Percentiles rank a stretch among this genome's conserved stretches.
Conservation (phyloP, 2,797 vertebrate species). For the Acanthurus leucopareius region DNA sequence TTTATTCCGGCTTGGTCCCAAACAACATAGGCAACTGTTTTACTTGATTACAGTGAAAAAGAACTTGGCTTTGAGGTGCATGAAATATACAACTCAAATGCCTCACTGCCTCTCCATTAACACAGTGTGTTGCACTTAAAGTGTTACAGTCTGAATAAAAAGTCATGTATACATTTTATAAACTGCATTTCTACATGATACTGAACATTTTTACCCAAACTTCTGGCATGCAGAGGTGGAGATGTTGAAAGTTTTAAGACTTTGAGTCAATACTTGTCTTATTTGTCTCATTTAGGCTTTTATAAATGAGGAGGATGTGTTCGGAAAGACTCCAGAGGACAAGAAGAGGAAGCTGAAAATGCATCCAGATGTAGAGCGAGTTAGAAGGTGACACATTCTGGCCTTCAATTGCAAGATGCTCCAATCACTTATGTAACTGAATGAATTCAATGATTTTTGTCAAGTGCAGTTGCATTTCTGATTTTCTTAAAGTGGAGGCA, state of each 20-base stretch:
- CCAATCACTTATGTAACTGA: background rate
- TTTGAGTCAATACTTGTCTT: background rate
- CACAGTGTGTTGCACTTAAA: background rate
- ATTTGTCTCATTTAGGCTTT: slow-evolving; percentile 82
- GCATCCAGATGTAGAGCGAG: slow-evolving; percentile 89
- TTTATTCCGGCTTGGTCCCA: background rate
- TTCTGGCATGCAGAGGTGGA: too few relatives aligned
- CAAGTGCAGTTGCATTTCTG: background rate
- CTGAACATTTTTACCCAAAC: too few relatives aligned
- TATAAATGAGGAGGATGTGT: slow-evolving; percentile 87
- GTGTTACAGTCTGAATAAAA: background rate
- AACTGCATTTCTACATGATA: too few relatives aligned
- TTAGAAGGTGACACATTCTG: slow-evolving; percentile 84
- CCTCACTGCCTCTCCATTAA: background rate
- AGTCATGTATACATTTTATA: background rate
- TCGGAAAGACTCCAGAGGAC: slow-evolving; percentile 76
- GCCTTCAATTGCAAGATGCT: background rate
- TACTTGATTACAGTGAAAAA: background rate
- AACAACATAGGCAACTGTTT: too few relatives aligned
- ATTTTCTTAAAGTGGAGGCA: background rate
- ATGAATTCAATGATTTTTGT: background rate
- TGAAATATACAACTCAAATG: background rate
- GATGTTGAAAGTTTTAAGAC: too few relatives aligned
- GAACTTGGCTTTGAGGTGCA: background rate
- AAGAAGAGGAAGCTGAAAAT: slow-evolving; percentile 85